Percentiles rank a stretch among this genome's conserved stretches.
Evolutionary conservation across 92 coral and sea anemone species (phyloP).

Genomic region (Isaurus tuberculatus): DNA sequence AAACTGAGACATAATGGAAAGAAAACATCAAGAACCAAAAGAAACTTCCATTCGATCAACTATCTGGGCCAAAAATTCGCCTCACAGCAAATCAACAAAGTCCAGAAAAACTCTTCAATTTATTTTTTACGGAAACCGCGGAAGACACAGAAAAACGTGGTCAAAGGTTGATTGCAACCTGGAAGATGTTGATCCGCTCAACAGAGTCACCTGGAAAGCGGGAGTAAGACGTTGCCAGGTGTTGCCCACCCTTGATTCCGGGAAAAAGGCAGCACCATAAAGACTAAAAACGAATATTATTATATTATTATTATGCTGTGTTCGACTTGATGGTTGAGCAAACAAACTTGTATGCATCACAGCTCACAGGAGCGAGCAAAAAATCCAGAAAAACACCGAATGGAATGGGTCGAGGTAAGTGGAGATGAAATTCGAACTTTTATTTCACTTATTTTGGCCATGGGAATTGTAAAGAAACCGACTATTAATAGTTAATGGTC

Average conservation of each 20-base stretch:
- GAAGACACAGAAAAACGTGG: no score
- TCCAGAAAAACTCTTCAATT: neutral
- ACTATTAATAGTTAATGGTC: slow-evolving; percentile 43
- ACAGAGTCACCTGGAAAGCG: no score
- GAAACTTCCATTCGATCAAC: neutral
- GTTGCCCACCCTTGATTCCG: no score
- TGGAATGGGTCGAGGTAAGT: slow-evolving; percentile 42
- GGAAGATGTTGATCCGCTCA: no score
- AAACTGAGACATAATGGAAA: slow-evolving; percentile 9
- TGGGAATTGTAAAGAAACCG: slow-evolving; percentile 50
- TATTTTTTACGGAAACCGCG: slow-evolving; percentile 51
- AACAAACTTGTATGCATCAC: slow-evolving; percentile 44
- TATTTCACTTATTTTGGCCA: slow-evolving; percentile 26
- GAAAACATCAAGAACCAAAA: slow-evolving; percentile 1
- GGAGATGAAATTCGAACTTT: slow-evolving; percentile 43
- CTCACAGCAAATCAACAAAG: slow-evolving; percentile 7
- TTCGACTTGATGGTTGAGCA: slow-evolving; percentile 49
- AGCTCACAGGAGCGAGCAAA: slow-evolving; percentile 48
- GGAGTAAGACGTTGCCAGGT: no score
- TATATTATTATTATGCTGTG: no score
- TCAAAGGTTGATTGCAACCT: no score
- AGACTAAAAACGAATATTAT: no score
- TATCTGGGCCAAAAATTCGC: neutral
- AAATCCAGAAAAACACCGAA: slow-evolving; percentile 24
- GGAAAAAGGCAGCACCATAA: no score